Percentiles rank a stretch among this genome's conserved stretches.
phyloP scores from a whole-genome alignment of 2,888 invertebrate genomes.

The Yponomeuta sedellus region DNA sequence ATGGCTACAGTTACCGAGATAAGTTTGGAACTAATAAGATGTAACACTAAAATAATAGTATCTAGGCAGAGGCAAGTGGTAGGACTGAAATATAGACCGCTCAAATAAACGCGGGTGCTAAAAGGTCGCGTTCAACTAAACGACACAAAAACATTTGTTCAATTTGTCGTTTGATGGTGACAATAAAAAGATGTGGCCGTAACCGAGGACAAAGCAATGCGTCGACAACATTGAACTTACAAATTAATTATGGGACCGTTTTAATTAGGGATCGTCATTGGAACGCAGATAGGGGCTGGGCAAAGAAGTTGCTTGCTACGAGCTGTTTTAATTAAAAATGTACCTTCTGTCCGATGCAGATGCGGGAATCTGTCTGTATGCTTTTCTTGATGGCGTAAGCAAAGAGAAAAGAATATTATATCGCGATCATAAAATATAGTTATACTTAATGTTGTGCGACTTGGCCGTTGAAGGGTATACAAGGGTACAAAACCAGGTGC shows the following conservation, averaged over 20 bases:
- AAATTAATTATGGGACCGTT: conserved; percentile 53
- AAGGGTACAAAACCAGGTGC: too few species aligned
- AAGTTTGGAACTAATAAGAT: conserved; percentile 3
- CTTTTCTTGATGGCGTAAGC: background rate
- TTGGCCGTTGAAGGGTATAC: too few species aligned
- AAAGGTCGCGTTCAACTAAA: background rate
- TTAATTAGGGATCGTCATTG: conserved; percentile 58
- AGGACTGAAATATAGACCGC: background rate
- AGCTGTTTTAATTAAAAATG: conserved; percentile 58
- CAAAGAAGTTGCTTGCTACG: background rate
- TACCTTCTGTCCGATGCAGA: conserved; percentile 15
- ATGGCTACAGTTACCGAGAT: background rate
- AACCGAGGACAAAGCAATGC: conserved; percentile 21
- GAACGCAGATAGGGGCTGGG: conserved; percentile 20
- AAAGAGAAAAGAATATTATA: background rate
- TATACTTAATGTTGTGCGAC: too few species aligned
- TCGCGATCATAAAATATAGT: background rate
- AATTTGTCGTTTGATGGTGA: conserved; percentile 18
- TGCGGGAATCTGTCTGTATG: background rate
- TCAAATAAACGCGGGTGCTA: conserved; percentile 6
- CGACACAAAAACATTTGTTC: conserved; percentile 13
- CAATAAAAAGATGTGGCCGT: conserved; percentile 28
- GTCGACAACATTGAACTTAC: conserved; percentile 38
- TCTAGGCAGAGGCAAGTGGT: background rate
- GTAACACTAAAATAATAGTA: conserved; percentile 3